These are phyloP conservation scores for Alviniconcha strummeri DNA, from an alignment of 2,888 invertebrate species.

Conservation along the genomic window DNA sequence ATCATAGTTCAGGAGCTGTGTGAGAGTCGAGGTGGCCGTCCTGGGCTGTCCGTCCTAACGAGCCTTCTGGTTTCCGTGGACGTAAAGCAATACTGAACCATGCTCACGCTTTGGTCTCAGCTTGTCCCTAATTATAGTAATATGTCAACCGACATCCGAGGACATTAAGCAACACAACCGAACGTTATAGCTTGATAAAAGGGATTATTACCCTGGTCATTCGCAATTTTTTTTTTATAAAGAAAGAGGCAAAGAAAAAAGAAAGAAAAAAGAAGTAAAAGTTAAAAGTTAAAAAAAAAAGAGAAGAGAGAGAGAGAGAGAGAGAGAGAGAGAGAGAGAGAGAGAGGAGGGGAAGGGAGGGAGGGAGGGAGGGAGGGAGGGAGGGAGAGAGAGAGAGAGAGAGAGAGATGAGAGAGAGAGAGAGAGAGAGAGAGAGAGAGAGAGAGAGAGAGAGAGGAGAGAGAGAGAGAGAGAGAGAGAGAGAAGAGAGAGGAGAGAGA, in stretches of 20 bases:
- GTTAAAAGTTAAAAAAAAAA: not conserved
- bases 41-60: too few relatives aligned
- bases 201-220: not conserved
- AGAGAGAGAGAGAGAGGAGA: too few relatives aligned
- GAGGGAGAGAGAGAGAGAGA: not conserved
- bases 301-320: not conserved
- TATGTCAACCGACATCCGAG: too few relatives aligned
- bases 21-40: too few relatives aligned
- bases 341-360: not conserved
- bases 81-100: too few relatives aligned
- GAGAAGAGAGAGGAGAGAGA: not conserved
- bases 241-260: not conserved
- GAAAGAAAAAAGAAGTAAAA: not conserved
- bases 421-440: not conserved
- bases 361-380: not conserved
- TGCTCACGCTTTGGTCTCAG: too few relatives aligned
- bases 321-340: not conserved
- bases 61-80: too few relatives aligned
- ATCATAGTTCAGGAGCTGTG: too few relatives aligned
- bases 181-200: not conserved
- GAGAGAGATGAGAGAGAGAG: not conserved
- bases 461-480: too few relatives aligned
- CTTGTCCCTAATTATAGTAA: too few relatives aligned
- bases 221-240: not conserved
- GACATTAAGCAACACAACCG: too few relatives aligned